Evolutionary conservation across 2,888 invertebrate species (phyloP).

Genomic region (Therioaphis trifolii): DNA sequence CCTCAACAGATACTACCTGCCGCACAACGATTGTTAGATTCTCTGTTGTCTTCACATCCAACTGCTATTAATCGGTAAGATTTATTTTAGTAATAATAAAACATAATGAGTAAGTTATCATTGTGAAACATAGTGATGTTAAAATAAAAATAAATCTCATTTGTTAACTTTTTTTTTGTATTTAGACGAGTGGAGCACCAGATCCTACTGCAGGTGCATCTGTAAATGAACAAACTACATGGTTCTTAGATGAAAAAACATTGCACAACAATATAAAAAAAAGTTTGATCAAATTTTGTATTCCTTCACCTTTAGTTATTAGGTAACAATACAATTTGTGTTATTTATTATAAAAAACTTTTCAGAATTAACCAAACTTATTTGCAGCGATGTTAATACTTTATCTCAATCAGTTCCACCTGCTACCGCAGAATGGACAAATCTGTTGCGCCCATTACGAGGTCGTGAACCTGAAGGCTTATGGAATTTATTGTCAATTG

Average conservation of each 20-base stretch:
- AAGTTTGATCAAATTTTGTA: slow-evolving; percentile 97
- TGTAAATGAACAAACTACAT: slow-evolving; percentile 94
- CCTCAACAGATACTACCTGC: slow-evolving; percentile 98
- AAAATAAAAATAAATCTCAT: not conserved
- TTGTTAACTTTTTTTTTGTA: slow-evolving; percentile 37
- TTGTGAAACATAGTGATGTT: not conserved
- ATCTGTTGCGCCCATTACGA: slow-evolving; percentile 87
- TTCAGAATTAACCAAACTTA: slow-evolving; percentile 36
- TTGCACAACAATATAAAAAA: slow-evolving; percentile 97
- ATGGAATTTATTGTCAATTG: slow-evolving; percentile 98
- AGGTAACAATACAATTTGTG: slow-evolving; percentile 72
- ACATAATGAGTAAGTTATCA: too few relatives aligned
- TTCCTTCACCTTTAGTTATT: slow-evolving; percentile 97
- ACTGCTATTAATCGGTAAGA: slow-evolving; percentile 87
- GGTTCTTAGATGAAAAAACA: slow-evolving; percentile 97
- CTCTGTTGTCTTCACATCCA: slow-evolving; percentile 88
- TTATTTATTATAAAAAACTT: not conserved
- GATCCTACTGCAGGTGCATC: slow-evolving; percentile 99
- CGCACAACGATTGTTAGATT: slow-evolving; percentile 95
- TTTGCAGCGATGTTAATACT: slow-evolving; percentile 93
- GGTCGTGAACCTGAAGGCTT: slow-evolving; percentile 98
- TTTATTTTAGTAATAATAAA: slow-evolving; percentile 21
- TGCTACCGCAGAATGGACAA: slow-evolving; percentile 97
- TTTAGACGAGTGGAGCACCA: slow-evolving; percentile 84
- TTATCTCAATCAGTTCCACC: slow-evolving; percentile 96